These are phyloP conservation scores for Catalaphyllia jardinei DNA, from an alignment of 64 coral and sea anemone species.

Conservation along the genomic window DNA sequence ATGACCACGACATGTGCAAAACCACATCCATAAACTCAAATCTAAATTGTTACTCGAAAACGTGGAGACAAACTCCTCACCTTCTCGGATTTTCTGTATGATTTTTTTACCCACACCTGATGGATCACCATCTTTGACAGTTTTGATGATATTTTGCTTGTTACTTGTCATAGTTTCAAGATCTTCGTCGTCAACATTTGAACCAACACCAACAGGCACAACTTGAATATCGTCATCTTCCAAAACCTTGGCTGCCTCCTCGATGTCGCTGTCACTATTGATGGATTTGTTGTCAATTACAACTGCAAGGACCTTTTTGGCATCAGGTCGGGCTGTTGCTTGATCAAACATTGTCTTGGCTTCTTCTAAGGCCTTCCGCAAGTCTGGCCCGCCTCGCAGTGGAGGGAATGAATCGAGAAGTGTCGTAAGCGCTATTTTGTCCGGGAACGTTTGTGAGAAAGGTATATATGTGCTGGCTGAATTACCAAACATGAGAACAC, in stretches of 20 bases:
- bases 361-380: conserved; percentile 35
- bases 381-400: conserved; percentile 9
- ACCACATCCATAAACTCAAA: too few relatives aligned
- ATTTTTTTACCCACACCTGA: conserved; percentile 40
- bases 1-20: too few relatives aligned
- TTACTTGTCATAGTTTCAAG: conserved; percentile 34
- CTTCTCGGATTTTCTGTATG: conserved; percentile 44
- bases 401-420: neutral
- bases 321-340: conserved; percentile 15
- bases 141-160: conserved; percentile 50
- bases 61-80: neutral
- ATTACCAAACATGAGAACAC: conserved; percentile 38
- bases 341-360: conserved; percentile 42
- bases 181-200: conserved; percentile 52
- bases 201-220: conserved; percentile 63
- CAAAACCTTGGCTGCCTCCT: conserved; percentile 21
- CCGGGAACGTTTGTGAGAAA: conserved; percentile 45
- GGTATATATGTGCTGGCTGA: conserved; percentile 12
- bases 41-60: too few relatives aligned
- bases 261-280: conserved; percentile 4
- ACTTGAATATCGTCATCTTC: conserved; percentile 47
- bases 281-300: conserved; percentile 41
- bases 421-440: neutral
- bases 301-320: conserved; percentile 53
- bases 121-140: conserved; percentile 41